Evolutionary conservation across 2,113 vertebrate species (phyloP).

Genomic region (Otocyon megalotis): DNA sequence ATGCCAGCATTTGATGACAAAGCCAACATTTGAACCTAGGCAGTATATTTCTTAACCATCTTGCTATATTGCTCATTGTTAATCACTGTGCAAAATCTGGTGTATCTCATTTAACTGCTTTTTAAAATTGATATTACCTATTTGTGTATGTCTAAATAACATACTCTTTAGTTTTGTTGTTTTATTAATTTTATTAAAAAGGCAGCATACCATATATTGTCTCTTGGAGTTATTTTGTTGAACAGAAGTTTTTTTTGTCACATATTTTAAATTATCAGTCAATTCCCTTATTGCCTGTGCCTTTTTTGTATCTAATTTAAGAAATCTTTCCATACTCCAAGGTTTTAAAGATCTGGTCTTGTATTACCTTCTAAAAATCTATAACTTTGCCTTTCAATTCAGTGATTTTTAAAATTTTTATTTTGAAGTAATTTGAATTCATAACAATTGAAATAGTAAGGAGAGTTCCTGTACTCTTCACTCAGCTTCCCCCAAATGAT

Average conservation of each 20-base stretch:
- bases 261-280: neutral
- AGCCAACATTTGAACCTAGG: neutral
- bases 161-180: neutral
- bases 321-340: neutral
- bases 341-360: neutral
- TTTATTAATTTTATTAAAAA: constrained; percentile 58
- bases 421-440: constrained; percentile 27
- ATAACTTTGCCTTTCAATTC: constrained; percentile 31
- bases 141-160: neutral
- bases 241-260: neutral
- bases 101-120: constrained; percentile 22
- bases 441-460: neutral
- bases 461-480: neutral
- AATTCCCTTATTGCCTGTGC: neutral
- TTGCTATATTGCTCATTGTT: neutral
- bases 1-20: neutral
- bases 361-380: neutral
- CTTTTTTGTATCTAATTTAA: neutral
- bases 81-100: neutral
- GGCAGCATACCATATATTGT: neutral
- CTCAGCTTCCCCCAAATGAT: neutral
- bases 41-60: neutral
- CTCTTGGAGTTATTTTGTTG: constrained; percentile 24
- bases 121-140: neutral
- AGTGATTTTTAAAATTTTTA: neutral